A percentile compares a stretch with the other conserved stretches of the same genome.
Conservation (phyloP, 2,797 vertebrate species). For the Epinephelus awoara region DNA sequence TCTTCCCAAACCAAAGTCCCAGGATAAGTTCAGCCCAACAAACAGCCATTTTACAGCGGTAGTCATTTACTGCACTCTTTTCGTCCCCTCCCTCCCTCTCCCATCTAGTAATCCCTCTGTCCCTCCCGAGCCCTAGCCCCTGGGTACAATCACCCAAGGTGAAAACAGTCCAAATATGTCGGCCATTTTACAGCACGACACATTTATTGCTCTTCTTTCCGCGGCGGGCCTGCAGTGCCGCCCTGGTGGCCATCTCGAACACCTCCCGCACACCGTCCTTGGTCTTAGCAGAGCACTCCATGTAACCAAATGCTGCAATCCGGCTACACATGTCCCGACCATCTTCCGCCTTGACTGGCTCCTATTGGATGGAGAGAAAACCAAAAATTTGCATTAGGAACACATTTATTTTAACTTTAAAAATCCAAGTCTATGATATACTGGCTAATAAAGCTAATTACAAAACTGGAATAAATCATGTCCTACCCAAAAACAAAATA, state of each 20-base stretch:
- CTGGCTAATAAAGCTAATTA: background rate
- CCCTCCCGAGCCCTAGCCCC: slow-evolving; percentile 67
- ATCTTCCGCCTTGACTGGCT: slow-evolving; percentile 97
- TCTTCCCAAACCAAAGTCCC: slow-evolving; percentile 57
- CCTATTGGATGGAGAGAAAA: slow-evolving; percentile 80
- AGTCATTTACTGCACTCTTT: slow-evolving; percentile 74
- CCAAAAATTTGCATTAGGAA: background rate
- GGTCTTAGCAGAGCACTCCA: slow-evolving; percentile 99
- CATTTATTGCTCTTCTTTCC: slow-evolving; percentile 96
- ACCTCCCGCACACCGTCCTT: slow-evolving; percentile 99
- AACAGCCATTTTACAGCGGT: slow-evolving; percentile 75
- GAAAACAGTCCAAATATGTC: slow-evolving; percentile 78
- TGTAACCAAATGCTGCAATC: slow-evolving; percentile 96
- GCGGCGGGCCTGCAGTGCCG: slow-evolving; percentile 96
- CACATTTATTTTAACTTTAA: background rate
- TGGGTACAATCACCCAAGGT: slow-evolving; percentile 62
- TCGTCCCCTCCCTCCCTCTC: slow-evolving; percentile 82
- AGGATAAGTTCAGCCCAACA: slow-evolving; percentile 75
- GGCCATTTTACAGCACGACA: slow-evolving; percentile 91
- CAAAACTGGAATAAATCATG: too few species aligned
- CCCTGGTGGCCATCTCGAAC: slow-evolving; percentile 99
- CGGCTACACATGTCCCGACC: slow-evolving; percentile 96
- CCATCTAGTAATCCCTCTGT: slow-evolving; percentile 74
- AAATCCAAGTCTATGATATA: slow-evolving; percentile 5
- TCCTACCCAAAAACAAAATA: too few species aligned